A percentile compares a stretch with the other conserved stretches of the same genome.
phyloP scores from a whole-genome alignment of 2,113 vertebrate genomes.

The Aptenodytes patagonicus region DNA sequence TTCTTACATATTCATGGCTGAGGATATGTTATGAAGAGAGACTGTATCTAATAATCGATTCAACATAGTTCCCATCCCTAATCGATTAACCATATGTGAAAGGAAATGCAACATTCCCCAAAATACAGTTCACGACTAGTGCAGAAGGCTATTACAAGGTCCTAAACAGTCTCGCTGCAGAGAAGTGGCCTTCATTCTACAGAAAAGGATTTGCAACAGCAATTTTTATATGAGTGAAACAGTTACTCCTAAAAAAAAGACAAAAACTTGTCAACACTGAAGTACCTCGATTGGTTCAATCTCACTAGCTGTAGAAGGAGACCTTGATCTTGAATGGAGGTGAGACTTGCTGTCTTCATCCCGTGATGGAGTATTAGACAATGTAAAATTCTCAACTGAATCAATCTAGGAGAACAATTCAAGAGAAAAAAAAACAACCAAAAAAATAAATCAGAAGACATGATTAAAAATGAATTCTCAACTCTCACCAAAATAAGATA shows the following conservation, averaged over 20 bases:
- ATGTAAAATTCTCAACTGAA: conserved; percentile 89
- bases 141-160: background rate
- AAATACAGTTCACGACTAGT: background rate
- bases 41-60: background rate
- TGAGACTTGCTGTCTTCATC: conserved; percentile 87
- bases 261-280: background rate
- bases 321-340: conserved; percentile 84
- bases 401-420: conserved; percentile 81
- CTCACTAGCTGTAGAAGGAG: conserved; percentile 89
- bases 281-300: conserved; percentile 89
- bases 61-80: background rate
- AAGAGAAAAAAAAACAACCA: background rate
- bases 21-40: background rate
- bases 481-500: conserved; percentile 50
- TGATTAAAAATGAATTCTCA: conserved; percentile 11
- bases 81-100: background rate
- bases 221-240: background rate
- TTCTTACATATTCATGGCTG: background rate
- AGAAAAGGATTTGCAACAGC: background rate
- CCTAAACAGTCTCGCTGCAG: background rate
- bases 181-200: background rate
- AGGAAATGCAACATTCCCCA: background rate
- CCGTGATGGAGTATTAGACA: conserved; percentile 86
- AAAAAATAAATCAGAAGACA: conserved; percentile 37
- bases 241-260: background rate